Base-by-base conservation (phyloP, 2,797 vertebrate species). In the Cossypha heuglini region DNA sequence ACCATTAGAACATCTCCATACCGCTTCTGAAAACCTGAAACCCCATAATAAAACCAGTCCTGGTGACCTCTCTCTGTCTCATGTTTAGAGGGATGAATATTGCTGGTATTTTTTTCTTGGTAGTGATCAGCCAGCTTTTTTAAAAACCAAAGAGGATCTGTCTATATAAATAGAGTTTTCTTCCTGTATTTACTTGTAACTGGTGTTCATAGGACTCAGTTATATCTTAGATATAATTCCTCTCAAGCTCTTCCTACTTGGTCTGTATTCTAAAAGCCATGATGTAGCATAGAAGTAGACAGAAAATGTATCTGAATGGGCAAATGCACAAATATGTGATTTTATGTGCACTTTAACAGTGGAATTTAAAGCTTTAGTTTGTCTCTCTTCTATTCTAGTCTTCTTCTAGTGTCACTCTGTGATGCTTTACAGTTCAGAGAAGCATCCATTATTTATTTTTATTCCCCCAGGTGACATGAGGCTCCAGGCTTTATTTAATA, bases 371-470 rank as follows among this genome's bases (percentile, higher is more conserved):
- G 48, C 0, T 1, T 66, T 45, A 28, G 5, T 89, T 89, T 89
- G 38, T n/a, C 40, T 49, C 21, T 48, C 74, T 92, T n/a, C 67
- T 95, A 26, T 61, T 93, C 75, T 48, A 35, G 20, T 57, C 59
- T 85, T 91, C 61, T 71, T 33, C 40, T 73, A 13, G 21, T 38
- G 42, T 73, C 63, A 49, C 16, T 92, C 38, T 63, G 26, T 85
- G 54, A 74, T 73, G n/a, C 31, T 48, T 87, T 71, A 59, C n/a
- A 42, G 51, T 87, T 85, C 68, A 72, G 43, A 84, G 69, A 35
- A 86, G 24, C 40, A 93, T 92, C 33, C 69, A 46, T 67, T 86
- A 94, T 93, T 89, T 94, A 79, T 76, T 86, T 88, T 69, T 73
- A 59, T 92, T 78, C 58, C 79, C 58, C 21, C 19, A 52, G 45